Conservation (phyloP, 2,113 vertebrate genomes). For the Cephalopholis sonnerati region DNA sequence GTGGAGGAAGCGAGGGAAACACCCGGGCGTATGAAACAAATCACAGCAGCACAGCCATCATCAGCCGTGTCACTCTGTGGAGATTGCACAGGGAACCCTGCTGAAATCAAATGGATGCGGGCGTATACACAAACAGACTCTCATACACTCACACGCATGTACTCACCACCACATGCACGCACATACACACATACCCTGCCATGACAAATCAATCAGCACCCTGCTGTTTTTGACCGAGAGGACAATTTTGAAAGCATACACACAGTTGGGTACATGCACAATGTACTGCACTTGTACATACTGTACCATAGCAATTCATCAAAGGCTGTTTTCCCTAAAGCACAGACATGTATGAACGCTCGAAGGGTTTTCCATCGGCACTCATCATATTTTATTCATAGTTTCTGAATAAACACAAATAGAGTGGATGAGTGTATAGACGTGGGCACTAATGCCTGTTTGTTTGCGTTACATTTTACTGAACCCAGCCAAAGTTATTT, state of each 20-base stretch:
- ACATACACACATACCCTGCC: slow-evolving; percentile 18
- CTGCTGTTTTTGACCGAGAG: slow-evolving; percentile 54
- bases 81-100: slow-evolving; percentile 69
- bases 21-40: slow-evolving; percentile 67
- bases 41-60: slow-evolving; percentile 65
- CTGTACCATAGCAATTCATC: slow-evolving; percentile 27
- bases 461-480: slow-evolving; percentile 66
- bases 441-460: slow-evolving; percentile 65
- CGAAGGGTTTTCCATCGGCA: slow-evolving; percentile 68
- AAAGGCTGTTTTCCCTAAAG: slow-evolving; percentile 46
- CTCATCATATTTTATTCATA: slow-evolving; percentile 80
- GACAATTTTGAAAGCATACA: slow-evolving; percentile 42
- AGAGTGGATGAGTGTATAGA: slow-evolving; percentile 64
- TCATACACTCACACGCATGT: neutral
- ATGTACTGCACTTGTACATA: slow-evolving; percentile 12
- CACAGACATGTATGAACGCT: slow-evolving; percentile 58
- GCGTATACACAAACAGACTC: slow-evolving; percentile 54
- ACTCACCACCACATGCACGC: neutral
- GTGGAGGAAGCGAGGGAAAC: slow-evolving; percentile 63
- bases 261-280: neutral
- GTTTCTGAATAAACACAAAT: slow-evolving; percentile 73
- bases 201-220: slow-evolving; percentile 67
- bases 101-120: slow-evolving; percentile 66
- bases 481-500: slow-evolving; percentile 73
- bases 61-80: slow-evolving; percentile 63